These are phyloP conservation scores for Eurypyga helias DNA, from an alignment of 2,113 vertebrate species.

Conservation along the genomic window DNA sequence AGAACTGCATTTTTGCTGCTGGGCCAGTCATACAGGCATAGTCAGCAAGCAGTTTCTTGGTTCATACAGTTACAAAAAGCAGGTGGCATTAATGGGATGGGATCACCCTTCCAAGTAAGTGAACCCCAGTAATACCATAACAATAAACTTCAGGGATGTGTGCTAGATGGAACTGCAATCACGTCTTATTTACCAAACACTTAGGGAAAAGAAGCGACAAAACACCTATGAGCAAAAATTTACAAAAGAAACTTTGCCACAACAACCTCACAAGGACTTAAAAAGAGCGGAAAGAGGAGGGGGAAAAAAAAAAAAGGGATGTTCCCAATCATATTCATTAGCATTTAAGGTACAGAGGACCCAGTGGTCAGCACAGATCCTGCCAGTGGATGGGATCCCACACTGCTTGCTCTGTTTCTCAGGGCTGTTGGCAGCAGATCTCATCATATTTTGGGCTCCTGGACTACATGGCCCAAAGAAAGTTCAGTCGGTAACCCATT, in stretches of 20 bases:
- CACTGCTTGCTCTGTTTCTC: background rate
- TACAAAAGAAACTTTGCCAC: background rate
- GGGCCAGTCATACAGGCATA: background rate
- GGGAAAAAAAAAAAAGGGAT: fast-evolving
- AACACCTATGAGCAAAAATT: background rate
- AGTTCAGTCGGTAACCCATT: background rate
- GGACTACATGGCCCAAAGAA: background rate
- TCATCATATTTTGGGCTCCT: fast-evolving
- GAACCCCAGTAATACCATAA: background rate
- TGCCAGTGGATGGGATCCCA: background rate
- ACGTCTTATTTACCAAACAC: background rate
- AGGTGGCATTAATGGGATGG: background rate
- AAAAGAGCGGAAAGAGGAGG: too few species aligned
- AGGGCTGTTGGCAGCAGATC: background rate
- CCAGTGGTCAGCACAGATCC: background rate
- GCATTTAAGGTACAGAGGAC: background rate
- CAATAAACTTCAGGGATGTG: background rate
- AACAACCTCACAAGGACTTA: background rate
- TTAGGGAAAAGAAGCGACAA: background rate
- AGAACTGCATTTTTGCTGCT: background rate
- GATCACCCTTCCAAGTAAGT: background rate
- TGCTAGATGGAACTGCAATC: background rate
- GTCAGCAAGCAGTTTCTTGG: background rate
- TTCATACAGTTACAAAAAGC: background rate
- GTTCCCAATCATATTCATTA: fast-evolving